Evolutionary conservation across 2,113 vertebrate genomes (phyloP).

Genomic region (Drymodes brunneopygia): DNA sequence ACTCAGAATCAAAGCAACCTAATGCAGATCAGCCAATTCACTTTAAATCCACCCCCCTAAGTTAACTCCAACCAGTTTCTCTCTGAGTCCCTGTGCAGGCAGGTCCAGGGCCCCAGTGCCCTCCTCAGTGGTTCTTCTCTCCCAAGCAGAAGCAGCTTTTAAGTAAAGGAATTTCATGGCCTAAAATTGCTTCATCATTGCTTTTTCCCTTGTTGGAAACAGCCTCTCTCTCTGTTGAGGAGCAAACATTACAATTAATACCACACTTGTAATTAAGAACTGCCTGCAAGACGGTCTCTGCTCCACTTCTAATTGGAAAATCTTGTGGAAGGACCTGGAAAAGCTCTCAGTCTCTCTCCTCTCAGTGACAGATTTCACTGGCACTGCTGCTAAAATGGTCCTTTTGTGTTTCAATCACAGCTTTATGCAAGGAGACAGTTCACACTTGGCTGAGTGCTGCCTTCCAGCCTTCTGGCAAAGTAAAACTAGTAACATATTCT

Average conservation of each 20-base stretch:
- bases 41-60: not conserved
- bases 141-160: not conserved
- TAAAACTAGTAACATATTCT: not conserved
- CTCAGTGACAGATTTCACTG: not conserved
- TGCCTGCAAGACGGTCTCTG: not conserved
- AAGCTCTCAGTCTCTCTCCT: not conserved
- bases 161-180: not conserved
- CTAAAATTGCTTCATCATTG: not conserved
- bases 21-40: not conserved
- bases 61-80: accelerated
- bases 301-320: not conserved
- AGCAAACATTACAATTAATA: not conserved
- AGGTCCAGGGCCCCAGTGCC: not conserved
- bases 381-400: not conserved
- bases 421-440: accelerated
- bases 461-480: not conserved
- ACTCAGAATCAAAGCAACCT: not conserved
- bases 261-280: not conserved
- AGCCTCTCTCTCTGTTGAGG: not conserved
- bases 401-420: not conserved
- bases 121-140: not conserved
- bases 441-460: not conserved
- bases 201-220: not conserved
- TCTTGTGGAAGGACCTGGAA: not conserved
- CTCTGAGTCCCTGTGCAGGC: not conserved